Conservation (phyloP, 1,140 invertebrate genomes). For the Holcopasites calliopsidis region DNA sequence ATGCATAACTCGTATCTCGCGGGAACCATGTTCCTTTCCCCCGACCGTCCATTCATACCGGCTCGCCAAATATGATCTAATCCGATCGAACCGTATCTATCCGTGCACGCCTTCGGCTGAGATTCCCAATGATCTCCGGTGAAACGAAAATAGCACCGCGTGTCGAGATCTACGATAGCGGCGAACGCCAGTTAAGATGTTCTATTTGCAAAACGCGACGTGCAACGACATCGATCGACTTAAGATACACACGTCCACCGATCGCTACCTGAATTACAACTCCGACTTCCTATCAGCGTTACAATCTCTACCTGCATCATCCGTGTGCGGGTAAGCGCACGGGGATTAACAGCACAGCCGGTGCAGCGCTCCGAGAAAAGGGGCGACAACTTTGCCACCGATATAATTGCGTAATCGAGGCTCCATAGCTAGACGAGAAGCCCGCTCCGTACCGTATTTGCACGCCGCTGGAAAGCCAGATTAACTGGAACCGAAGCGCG, state of each 20-base stretch:
- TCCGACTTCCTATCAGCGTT: constrained; percentile 39
- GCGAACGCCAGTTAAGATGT: background rate
- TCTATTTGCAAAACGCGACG: constrained; percentile 44
- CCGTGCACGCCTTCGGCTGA: constrained; percentile 1
- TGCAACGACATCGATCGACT: constrained; percentile 39
- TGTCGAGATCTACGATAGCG: constrained; percentile 10
- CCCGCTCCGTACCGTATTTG: background rate
- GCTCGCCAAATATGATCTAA: constrained; percentile 58
- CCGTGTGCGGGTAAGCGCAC: constrained; percentile 23
- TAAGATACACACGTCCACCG: constrained; percentile 34
- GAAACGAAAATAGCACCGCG: background rate
- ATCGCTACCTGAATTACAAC: constrained; percentile 45
- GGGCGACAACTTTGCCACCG: background rate
- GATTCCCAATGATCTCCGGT: constrained; percentile 8
- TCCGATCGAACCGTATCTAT: constrained; percentile 10
- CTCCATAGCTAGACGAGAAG: background rate
- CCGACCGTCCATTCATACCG: constrained; percentile 21
- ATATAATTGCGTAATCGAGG: constrained; percentile 7
- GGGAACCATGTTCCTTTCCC: constrained; percentile 6
- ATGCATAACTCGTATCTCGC: constrained; percentile 12
- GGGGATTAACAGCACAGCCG: background rate
- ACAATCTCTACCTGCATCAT: constrained; percentile 40
- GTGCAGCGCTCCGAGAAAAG: background rate
- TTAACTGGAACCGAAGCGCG: constrained; percentile 20
- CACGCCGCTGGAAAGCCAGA: constrained; percentile 5